phyloP scores from a whole-genome alignment of 2,113 vertebrate genomes.

The Plotosus lineatus region DNA sequence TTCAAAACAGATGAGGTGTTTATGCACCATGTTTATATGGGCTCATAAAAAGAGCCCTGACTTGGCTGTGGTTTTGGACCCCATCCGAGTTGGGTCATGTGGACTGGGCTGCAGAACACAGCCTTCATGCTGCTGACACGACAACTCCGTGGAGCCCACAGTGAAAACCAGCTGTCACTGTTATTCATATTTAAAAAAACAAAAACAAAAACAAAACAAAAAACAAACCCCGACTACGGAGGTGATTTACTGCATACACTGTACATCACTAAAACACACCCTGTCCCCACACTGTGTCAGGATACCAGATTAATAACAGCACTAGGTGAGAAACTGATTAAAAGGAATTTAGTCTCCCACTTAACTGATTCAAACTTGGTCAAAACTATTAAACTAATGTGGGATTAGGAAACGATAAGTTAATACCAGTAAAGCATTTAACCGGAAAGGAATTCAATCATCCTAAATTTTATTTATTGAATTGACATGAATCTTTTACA shows the following conservation, averaged over 20 bases:
- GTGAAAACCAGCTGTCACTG: neutral
- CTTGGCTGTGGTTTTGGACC: neutral
- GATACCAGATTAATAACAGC: neutral
- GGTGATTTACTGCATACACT: neutral
- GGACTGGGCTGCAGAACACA: slow-evolving; percentile 12
- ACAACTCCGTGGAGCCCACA: slow-evolving; percentile 3
- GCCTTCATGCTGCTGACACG: neutral
- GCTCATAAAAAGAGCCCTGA: neutral
- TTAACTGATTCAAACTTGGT: neutral
- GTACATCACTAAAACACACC: neutral
- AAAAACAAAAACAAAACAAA: too few species aligned
- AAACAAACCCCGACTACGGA: neutral
- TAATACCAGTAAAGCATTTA: neutral
- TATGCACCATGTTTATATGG: neutral
- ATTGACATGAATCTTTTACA: neutral
- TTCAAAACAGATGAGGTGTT: neutral
- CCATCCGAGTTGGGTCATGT: neutral
- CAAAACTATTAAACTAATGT: neutral
- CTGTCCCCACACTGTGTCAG: neutral
- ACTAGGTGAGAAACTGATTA: too few species aligned
- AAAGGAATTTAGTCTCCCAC: neutral
- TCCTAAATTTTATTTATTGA: neutral
- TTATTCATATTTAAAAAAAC: neutral
- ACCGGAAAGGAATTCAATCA: neutral
- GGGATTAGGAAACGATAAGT: neutral